These are phyloP conservation scores for Microctonus aethiopoides DNA, from an alignment of 2,888 invertebrate genomes.

Conservation along the genomic window DNA sequence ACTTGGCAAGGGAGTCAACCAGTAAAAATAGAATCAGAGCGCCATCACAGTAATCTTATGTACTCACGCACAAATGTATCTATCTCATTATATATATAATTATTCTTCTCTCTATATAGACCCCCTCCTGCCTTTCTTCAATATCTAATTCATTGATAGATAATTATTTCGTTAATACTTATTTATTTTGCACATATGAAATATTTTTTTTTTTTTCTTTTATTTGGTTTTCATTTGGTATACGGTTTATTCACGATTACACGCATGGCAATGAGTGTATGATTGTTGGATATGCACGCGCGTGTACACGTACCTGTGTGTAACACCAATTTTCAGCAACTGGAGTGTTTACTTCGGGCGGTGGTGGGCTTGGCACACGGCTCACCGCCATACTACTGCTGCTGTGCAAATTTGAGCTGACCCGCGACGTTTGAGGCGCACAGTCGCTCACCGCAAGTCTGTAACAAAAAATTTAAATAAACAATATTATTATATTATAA, in stretches of 20 bases:
- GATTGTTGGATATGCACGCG: not conserved
- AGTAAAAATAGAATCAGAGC: slow-evolving; percentile 64
- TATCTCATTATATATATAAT: not conserved
- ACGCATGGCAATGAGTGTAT: no score
- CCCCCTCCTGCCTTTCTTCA: no score
- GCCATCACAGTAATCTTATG: slow-evolving; percentile 53
- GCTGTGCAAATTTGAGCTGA: slow-evolving; percentile 82
- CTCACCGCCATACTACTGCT: slow-evolving; percentile 95
- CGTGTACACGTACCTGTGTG: slow-evolving; percentile 84
- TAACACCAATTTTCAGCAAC: slow-evolving; percentile 99
- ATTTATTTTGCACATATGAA: no score
- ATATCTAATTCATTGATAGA: not conserved
- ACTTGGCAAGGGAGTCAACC: slow-evolving; percentile 62
- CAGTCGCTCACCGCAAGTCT: slow-evolving; percentile 85
- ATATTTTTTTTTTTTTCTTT: no score
- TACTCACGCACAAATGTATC: slow-evolving; percentile 49
- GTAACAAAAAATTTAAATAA: slow-evolving; percentile 69
- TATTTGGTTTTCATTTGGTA: not conserved
- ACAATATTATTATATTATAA: no score
- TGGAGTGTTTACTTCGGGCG: slow-evolving; percentile 95
- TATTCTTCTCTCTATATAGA: not conserved
- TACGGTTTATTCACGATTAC: no score
- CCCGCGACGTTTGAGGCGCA: slow-evolving; percentile 88
- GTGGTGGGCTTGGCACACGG: slow-evolving; percentile 95
- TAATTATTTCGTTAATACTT: no score